phyloP scores from a whole-genome alignment of 2,113 vertebrate genomes.

The Lagopus leucura region DNA sequence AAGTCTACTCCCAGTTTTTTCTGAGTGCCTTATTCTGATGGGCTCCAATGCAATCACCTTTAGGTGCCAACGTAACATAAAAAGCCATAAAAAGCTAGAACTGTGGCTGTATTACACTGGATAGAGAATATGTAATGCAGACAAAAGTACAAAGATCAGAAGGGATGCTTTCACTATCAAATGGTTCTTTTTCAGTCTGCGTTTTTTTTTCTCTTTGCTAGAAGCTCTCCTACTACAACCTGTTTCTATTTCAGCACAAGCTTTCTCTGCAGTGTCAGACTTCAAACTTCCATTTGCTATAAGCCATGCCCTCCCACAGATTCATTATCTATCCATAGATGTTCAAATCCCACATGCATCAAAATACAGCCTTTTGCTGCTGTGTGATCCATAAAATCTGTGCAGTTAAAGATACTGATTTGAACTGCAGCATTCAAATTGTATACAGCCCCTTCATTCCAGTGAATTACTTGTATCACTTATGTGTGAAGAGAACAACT shows the following conservation, averaged over 20 bases:
- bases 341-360: background rate
- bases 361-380: background rate
- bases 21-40: background rate
- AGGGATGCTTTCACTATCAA: background rate
- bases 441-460: background rate
- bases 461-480: background rate
- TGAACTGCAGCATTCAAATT: conserved; percentile 6
- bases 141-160: background rate
- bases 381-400: background rate
- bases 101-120: background rate
- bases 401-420: background rate
- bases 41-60: background rate
- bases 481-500: background rate
- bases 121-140: background rate
- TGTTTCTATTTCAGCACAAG: background rate
- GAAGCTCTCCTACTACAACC: background rate
- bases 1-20: background rate
- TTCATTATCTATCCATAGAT: background rate
- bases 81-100: background rate
- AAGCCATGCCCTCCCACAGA: background rate
- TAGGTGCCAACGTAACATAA: background rate
- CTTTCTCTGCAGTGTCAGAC: background rate
- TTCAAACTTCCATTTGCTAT: background rate
- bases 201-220: background rate
- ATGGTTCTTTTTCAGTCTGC: background rate